These are phyloP conservation scores for Protosalanx chinensis DNA, from an alignment of 2,797 vertebrate species.

Conservation along the genomic window DNA sequence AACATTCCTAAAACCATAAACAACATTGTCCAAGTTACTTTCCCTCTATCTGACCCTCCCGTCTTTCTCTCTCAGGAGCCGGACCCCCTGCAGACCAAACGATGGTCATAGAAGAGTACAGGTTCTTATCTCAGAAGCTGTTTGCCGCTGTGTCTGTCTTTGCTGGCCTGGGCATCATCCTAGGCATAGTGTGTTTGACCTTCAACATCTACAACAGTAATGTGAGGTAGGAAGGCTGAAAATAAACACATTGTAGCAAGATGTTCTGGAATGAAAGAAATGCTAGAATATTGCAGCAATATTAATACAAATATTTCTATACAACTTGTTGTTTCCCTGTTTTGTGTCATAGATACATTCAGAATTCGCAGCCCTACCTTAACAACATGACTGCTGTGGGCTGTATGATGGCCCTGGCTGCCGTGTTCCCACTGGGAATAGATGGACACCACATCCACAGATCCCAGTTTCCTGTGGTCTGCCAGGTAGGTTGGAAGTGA, in stretches of 20 bases:
- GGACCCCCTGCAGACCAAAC: constrained; percentile 88
- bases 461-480: constrained; percentile 86
- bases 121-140: constrained; percentile 91
- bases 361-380: constrained; percentile 94
- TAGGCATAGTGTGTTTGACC: constrained; percentile 89
- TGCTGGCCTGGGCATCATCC: constrained; percentile 88
- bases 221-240: constrained; percentile 76
- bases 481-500: constrained; percentile 76
- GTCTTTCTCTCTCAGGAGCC: constrained; percentile 65
- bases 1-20: constrained; percentile 43
- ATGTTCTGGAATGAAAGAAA: too few species aligned
- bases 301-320: too few species aligned
- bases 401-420: constrained; percentile 89
- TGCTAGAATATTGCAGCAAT: neutral
- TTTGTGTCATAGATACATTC: constrained; percentile 80
- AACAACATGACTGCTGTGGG: constrained; percentile 96
- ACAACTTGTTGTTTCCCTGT: too few species aligned
- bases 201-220: constrained; percentile 98
- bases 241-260: neutral
- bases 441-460: constrained; percentile 85
- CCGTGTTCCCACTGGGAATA: constrained; percentile 88
- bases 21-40: neutral
- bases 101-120: constrained; percentile 85
- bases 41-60: constrained; percentile 4
- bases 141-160: constrained; percentile 92